These are phyloP conservation scores for Heliconius cydno DNA, from an alignment of 2,888 invertebrate species.

Conservation along the genomic window DNA sequence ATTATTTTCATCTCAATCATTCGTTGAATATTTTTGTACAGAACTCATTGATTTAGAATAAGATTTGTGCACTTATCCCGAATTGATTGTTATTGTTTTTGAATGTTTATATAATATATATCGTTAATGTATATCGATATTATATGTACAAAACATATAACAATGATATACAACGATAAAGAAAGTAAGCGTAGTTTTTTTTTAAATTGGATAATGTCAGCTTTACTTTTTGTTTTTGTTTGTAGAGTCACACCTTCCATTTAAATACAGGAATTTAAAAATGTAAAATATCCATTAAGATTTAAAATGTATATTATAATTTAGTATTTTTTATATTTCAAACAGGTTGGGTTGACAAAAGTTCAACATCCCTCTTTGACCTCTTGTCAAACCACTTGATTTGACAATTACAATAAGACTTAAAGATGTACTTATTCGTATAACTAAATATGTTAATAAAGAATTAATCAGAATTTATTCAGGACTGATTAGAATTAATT, in stretches of 20 bases:
- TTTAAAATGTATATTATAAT: not conserved
- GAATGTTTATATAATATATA: not conserved
- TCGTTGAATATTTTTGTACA: not conserved
- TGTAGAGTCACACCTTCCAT: not conserved
- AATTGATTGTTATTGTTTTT: not conserved
- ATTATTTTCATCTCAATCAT: not conserved
- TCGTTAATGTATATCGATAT: no score
- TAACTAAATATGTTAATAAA: no score
- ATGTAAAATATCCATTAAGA: not conserved
- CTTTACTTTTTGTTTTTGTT: no score
- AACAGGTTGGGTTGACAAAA: not conserved
- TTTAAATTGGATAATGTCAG: no score
- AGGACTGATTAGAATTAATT: slow-evolving; percentile 18
- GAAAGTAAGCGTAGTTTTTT: no score
- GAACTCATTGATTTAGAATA: not conserved
- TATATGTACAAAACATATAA: no score
- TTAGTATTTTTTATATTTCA: not conserved
- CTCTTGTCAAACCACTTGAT: not conserved
- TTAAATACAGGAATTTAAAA: not conserved
- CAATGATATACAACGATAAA: no score
- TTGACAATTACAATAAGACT: not conserved
- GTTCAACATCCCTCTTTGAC: not conserved
- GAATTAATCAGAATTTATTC: not conserved
- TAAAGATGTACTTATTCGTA: not conserved
- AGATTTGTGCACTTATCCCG: not conserved